Conservation (phyloP, 1,140 invertebrate genomes). For the Acromyrmex heyeri region DNA sequence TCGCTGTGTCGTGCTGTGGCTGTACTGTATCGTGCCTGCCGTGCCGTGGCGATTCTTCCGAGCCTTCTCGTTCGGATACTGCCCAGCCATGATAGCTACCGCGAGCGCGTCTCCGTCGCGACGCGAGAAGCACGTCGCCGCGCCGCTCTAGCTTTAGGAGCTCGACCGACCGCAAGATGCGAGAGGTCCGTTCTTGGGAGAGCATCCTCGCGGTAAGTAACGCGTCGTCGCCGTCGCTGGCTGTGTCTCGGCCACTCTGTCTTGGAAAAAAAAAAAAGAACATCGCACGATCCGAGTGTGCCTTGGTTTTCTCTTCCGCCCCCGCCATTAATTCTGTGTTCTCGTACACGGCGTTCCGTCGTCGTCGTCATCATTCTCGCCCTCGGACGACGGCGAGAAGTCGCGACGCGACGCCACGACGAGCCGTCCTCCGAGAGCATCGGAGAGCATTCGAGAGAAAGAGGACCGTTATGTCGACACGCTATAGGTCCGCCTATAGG, state of each 20-base stretch:
- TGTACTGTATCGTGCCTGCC: not conserved
- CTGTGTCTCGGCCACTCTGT: too few species aligned
- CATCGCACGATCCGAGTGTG: not conserved
- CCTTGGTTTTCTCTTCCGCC: not conserved
- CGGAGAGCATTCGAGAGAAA: not conserved
- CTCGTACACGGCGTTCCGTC: not conserved
- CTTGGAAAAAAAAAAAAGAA: not conserved
- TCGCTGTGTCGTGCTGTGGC: not conserved
- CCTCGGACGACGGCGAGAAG: not conserved
- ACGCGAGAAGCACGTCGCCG: constrained; percentile 76
- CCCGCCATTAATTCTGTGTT: constrained; percentile 22
- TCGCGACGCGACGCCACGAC: not conserved
- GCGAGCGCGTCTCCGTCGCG: constrained; percentile 80
- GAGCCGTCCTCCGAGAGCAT: not conserved
- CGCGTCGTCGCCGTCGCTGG: not conserved
- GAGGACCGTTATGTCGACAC: constrained; percentile 52
- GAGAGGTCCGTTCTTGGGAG: constrained; percentile 77
- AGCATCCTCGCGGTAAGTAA: constrained; percentile 78
- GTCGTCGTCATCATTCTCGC: not conserved
- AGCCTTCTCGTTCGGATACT: constrained; percentile 63
- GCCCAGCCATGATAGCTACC: constrained; percentile 82
- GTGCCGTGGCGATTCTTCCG: constrained; percentile 12
- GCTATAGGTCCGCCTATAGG: constrained; percentile 7
- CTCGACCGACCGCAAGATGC: constrained; percentile 76
- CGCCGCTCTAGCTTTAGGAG: constrained; percentile 20